These are phyloP conservation scores for Synergus japonicus DNA, from an alignment of 2,888 invertebrate species.

Conservation along the genomic window DNA sequence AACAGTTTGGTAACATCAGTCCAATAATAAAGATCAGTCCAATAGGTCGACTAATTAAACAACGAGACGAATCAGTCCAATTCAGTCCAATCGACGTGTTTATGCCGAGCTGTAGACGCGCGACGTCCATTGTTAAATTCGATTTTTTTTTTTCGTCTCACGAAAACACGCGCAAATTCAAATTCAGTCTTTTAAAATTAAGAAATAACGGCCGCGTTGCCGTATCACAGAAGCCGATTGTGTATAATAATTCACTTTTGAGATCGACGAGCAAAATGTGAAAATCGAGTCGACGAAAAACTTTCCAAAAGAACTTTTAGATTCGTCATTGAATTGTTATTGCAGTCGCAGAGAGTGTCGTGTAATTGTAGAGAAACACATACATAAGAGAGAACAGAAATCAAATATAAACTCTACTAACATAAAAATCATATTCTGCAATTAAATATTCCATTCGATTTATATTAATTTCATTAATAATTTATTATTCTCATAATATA, in stretches of 20 bases:
- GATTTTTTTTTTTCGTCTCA: constrained; percentile 28
- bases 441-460: constrained; percentile 77
- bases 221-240: constrained; percentile 67
- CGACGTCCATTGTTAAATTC: constrained; percentile 40
- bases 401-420: constrained; percentile 75
- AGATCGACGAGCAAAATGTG: constrained; percentile 51
- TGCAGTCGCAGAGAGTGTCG: constrained; percentile 59
- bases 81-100: constrained; percentile 64
- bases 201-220: constrained; percentile 64
- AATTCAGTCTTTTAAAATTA: constrained; percentile 63
- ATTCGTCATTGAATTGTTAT: constrained; percentile 41
- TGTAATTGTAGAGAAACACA: constrained; percentile 63
- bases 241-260: constrained; percentile 48
- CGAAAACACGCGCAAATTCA: constrained; percentile 53
- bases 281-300: constrained; percentile 48
- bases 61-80: constrained; percentile 72
- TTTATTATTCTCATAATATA: constrained; percentile 77
- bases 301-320: constrained; percentile 42
- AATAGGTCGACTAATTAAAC: constrained; percentile 67
- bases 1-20: constrained; percentile 78
- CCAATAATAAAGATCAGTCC: constrained; percentile 73
- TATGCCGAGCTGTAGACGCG: constrained; percentile 36
- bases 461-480: constrained; percentile 78
- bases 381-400: constrained; percentile 60
- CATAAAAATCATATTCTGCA: constrained; percentile 72